Evolutionary conservation across 2,888 invertebrate genomes (phyloP).

Genomic region (Eucera pruinosa): DNA sequence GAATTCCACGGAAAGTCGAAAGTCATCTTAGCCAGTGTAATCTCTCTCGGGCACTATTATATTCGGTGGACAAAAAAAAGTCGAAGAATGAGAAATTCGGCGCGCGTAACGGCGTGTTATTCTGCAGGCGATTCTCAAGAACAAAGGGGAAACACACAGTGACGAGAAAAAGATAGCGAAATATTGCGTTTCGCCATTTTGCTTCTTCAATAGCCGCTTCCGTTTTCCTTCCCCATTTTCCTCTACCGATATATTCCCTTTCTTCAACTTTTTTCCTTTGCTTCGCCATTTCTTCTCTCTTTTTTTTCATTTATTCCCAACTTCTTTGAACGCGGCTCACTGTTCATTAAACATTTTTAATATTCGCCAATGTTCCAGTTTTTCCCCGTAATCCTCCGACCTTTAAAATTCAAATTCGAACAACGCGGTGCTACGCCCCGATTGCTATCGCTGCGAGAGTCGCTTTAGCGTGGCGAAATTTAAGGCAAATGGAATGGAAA

Average conservation of each 20-base stretch:
- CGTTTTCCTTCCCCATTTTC: not conserved
- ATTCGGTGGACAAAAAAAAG: too few relatives aligned
- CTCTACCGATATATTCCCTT: not conserved
- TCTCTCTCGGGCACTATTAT: not conserved
- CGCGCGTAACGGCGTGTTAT: not conserved
- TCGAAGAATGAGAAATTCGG: conserved; percentile 21
- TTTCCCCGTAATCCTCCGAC: too few relatives aligned
- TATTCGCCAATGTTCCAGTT: conserved; percentile 15
- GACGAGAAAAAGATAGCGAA: conserved; percentile 7
- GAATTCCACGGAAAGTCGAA: not conserved
- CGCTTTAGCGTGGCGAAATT: too few relatives aligned
- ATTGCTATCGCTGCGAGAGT: not conserved
- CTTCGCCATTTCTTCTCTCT: conserved; percentile 2
- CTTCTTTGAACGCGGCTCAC: conserved; percentile 4
- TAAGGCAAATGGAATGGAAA: not conserved
- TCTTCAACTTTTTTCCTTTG: not conserved
- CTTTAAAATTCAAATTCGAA: conserved; percentile 4
- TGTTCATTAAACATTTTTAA: conserved; percentile 31
- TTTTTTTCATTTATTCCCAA: conserved; percentile 12
- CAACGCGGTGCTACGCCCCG: too few relatives aligned
- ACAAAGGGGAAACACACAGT: conserved; percentile 22
- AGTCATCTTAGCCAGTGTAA: conserved; percentile 5
- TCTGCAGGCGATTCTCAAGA: conserved; percentile 1
- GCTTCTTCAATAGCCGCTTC: conserved; percentile 5
- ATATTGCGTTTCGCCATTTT: conserved; percentile 31